Conservation (phyloP, 2,888 invertebrate genomes). For the Syritta pipiens region DNA sequence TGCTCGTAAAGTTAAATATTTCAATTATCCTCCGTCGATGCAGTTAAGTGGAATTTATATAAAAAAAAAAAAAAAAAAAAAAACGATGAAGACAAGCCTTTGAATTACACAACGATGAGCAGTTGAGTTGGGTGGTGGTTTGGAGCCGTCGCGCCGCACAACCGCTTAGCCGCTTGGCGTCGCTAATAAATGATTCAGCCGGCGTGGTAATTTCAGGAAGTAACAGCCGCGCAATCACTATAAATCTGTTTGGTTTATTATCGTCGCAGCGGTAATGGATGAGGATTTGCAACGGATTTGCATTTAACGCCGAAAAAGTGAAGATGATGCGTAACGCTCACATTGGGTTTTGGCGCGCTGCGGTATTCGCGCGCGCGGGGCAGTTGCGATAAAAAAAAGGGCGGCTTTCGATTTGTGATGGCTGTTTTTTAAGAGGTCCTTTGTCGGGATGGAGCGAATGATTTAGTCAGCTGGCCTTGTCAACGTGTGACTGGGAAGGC, state of each 20-base stretch:
- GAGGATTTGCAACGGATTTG: slow-evolving; percentile 1
- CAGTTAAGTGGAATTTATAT: slow-evolving; percentile 27
- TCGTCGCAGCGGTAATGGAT: not conserved
- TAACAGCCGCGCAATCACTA: slow-evolving; percentile 21
- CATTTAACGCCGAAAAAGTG: not conserved
- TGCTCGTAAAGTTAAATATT: slow-evolving; percentile 53
- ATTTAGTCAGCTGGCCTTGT: no score
- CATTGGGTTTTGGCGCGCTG: no score
- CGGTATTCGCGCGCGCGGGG: no score
- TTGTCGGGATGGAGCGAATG: no score
- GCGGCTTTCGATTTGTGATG: not conserved
- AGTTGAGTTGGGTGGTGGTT: no score
- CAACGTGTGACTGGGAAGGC: no score
- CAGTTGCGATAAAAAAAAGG: no score
- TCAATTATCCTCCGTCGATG: slow-evolving; percentile 34
- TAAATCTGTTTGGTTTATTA: slow-evolving; percentile 9
- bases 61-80: not conserved
- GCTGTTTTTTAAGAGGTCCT: no score
- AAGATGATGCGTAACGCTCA: not conserved
- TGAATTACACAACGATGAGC: no score
- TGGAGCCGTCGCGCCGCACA: no score
- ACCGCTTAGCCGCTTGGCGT: no score
- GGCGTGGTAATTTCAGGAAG: slow-evolving; percentile 6
- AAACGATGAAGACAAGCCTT: no score
- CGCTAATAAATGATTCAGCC: slow-evolving; percentile 26